Base-by-base conservation (phyloP, 2,113 vertebrate genomes). In the Lophura nycthemera region DNA sequence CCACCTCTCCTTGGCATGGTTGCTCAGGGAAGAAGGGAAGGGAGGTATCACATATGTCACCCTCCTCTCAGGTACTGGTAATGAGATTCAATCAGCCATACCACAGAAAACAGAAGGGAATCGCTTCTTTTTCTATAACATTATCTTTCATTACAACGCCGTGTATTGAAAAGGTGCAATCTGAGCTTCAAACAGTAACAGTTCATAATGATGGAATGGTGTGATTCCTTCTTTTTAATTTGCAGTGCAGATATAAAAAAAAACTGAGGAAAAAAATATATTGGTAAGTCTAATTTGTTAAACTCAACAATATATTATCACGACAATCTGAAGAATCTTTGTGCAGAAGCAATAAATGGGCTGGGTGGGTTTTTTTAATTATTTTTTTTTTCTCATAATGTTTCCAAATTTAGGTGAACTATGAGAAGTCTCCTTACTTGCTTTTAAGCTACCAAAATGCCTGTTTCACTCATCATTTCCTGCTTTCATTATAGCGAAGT, bases 381-480 rank as follows among this genome's bases (percentile, higher is more conserved):
- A 11, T 32, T 30, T 38, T 74, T 54, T 54, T 54, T 54, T 54
- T 29, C 27, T 57, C 54, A 10, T 18, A 32, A 11, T 10, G 13
- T 42, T 80, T 86, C 24, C 24, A 65, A 8, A 40, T 73, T 78
- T 59, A 2, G 19, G 70, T 79, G 60, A 30, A 29, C 92, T 82
- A 75, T 88, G n/a, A 80, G 86, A 73, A 71, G 29, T 70, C 63
- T 89, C 50, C 30, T 74, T 47, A 95, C 78, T 91, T 81, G 29
- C 66, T 90, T 73, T 82, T 72, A 73, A 90, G 74, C 61, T 56
- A 91, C 86, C 75, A 75, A 78, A 85, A 79, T n/a, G 17, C 10
- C 57, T 40, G 18, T 54, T 90, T 76, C 21, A 75, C 52, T 32
- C 52, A 93, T 94, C 17, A 40, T 96, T 95, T 95, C 71, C 94